Evolutionary conservation across 2,888 invertebrate genomes (phyloP).

Genomic region (Acleris sparsana): DNA sequence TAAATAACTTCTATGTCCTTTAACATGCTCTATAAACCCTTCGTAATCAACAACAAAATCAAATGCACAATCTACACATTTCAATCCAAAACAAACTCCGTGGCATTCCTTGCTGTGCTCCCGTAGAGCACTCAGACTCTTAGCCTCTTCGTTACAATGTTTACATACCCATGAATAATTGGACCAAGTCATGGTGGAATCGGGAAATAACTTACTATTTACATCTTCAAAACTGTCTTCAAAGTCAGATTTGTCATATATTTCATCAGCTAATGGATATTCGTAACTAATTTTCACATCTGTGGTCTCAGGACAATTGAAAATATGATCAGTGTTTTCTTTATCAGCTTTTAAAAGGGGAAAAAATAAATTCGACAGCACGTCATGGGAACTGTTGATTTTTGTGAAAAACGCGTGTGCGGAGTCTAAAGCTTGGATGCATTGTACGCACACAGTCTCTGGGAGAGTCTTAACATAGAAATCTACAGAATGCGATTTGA

Average conservation of each 20-base stretch:
- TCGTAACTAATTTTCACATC: no score
- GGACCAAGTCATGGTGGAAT: background rate
- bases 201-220: no score
- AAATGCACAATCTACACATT: background rate
- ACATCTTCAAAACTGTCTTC: background rate
- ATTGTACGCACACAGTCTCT: slow-evolving; percentile 1
- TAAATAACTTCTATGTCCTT: background rate
- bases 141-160: background rate
- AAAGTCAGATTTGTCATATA: background rate
- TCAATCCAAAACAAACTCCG: background rate
- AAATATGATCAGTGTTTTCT: background rate
- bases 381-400: background rate
- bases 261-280: background rate
- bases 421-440: background rate
- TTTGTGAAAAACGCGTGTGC: background rate
- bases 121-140: background rate
- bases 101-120: slow-evolving; percentile 2
- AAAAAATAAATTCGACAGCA: background rate
- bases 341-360: background rate
- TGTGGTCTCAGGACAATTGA: background rate
- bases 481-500: background rate
- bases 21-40: background rate
- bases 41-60: background rate
- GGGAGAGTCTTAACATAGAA: background rate
- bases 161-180: background rate